These are phyloP conservation scores for Pocillopora verrucosa DNA, from an alignment of 64 coral and sea anemone species.

Conservation along the genomic window DNA sequence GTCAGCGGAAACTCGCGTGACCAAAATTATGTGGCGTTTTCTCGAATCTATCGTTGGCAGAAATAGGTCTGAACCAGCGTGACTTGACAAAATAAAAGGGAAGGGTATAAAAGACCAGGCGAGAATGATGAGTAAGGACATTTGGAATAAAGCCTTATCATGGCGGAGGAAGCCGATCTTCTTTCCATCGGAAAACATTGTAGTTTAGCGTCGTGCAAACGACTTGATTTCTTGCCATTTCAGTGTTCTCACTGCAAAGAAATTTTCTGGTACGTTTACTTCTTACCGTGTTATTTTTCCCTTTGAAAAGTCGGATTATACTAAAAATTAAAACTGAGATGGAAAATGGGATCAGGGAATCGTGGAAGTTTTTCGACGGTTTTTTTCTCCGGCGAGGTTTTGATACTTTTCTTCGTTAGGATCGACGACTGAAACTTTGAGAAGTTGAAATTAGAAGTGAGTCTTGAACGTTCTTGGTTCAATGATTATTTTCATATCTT, in stretches of 20 bases:
- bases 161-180: conserved; percentile 87
- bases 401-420: no score
- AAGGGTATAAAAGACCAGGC: conserved; percentile 9
- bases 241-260: conserved; percentile 80
- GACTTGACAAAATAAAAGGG: conserved; percentile 45
- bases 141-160: conserved; percentile 14
- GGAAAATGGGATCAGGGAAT: no score
- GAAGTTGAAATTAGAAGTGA: no score
- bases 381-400: no score
- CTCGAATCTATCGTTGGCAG: neutral
- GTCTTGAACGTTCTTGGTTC: no score
- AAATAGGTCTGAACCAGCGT: neutral
- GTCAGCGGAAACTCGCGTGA: neutral
- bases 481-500: no score
- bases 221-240: conserved; percentile 90
- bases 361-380: no score
- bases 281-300: neutral
- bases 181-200: conserved; percentile 92
- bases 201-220: conserved; percentile 69
- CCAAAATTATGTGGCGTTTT: neutral
- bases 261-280: conserved; percentile 69
- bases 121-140: conserved; percentile 50
- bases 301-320: no score
- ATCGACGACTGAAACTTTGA: no score
- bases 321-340: no score